phyloP scores from a whole-genome alignment of 2,113 vertebrate genomes.

The Trogon melanurus region DNA sequence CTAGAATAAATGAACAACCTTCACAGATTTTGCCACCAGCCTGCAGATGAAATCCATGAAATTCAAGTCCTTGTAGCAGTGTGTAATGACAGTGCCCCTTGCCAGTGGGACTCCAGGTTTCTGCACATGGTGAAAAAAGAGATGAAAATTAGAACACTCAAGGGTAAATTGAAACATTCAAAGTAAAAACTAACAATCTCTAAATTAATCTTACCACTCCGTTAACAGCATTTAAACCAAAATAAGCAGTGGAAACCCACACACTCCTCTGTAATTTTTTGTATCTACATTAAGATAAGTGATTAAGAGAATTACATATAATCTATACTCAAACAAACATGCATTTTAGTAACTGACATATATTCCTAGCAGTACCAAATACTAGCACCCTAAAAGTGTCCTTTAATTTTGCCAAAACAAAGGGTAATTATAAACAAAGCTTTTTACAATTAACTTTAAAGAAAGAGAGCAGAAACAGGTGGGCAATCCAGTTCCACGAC shows the following conservation, averaged over 20 bases:
- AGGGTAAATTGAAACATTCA: neutral
- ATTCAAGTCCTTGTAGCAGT: slow-evolving; percentile 91
- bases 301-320: neutral
- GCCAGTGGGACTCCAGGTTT: slow-evolving; percentile 91
- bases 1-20: slow-evolving; percentile 77
- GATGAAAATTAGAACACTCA: neutral
- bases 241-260: neutral
- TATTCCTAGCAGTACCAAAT: neutral
- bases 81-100: slow-evolving; percentile 87
- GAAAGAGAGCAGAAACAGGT: neutral
- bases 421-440: neutral
- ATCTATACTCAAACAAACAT: neutral
- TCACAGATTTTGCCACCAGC: slow-evolving; percentile 86
- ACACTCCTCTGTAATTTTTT: neutral
- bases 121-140: slow-evolving; percentile 64
- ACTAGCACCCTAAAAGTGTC: neutral
- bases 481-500: neutral
- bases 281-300: neutral
- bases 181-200: neutral
- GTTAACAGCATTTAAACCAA: neutral
- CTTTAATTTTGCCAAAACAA: neutral
- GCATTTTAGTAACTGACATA: neutral
- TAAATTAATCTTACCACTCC: neutral
- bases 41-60: slow-evolving; percentile 98
- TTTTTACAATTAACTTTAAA: neutral